phyloP scores from a whole-genome alignment of 2,797 vertebrate genomes.

The Rousettus madagascariensis region DNA sequence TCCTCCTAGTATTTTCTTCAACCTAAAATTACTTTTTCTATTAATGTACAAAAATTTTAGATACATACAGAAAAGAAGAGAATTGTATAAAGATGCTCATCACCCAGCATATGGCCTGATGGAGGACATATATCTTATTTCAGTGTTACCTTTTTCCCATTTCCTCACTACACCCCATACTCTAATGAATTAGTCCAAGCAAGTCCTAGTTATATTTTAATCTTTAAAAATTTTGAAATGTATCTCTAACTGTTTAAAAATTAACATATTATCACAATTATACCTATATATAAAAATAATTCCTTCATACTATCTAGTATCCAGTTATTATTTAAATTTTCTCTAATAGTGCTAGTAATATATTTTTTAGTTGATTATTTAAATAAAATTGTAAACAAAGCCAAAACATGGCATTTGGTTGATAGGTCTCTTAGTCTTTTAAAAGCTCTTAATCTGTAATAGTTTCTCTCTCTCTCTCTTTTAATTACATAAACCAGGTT shows the following conservation, averaged over 20 bases:
- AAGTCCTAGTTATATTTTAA: not conserved
- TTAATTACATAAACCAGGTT: not conserved
- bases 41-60: not conserved
- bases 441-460: not conserved
- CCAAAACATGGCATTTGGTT: not conserved
- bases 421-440: not conserved
- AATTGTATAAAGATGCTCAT: not conserved
- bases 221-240: not conserved
- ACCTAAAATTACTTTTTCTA: not conserved
- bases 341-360: not conserved
- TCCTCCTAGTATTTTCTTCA: not conserved
- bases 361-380: not conserved
- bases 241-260: not conserved
- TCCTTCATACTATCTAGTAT: not conserved
- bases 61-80: not conserved
- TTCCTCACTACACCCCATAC: not conserved
- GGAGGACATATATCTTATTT: not conserved
- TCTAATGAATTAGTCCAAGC: not conserved
- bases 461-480: not conserved
- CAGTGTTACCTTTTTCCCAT: not conserved
- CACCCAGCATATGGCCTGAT: fast-evolving
- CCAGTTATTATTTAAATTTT: not conserved
- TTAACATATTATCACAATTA: not conserved
- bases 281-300: not conserved
- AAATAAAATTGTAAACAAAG: not conserved